Base-by-base conservation (phyloP, 53 echinoderm and acorn worm species). In the Hippasteria phrygiana region DNA sequence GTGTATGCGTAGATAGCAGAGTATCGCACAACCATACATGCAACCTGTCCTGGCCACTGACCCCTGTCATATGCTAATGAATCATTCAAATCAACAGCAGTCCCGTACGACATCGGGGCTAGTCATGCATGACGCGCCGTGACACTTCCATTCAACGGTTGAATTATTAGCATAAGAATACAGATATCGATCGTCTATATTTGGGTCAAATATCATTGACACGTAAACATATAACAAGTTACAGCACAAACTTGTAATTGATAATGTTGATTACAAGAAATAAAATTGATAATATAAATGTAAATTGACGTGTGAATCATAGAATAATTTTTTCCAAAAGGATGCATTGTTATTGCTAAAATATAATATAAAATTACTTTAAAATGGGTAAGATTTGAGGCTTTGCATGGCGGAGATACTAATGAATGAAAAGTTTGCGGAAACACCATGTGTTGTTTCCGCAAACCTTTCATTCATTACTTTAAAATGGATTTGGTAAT, bases 21-120 rank as follows among this genome's bases (percentile, higher is more conserved):
- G 8, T 51, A 51, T 51, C 51, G 51, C 51, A n/a, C n/a, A n/a
- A n/a, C n/a, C 1, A 1, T 8, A 59, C 59, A 59, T 26, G 26
- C n/a, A 24, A 3, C 5, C 59, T 8, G 59, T 31, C 48, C 33
- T 17, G 14, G 10, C 64, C 24, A 18, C 34, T 34, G 37, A 67
- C 33, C 35, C 69, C 37, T 37, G 69, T 73, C 73, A 22, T 73
- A 73, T 73, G 73, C 73, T 73, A 73, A 73, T 73, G 4, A 3
- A 35, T 67, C 36, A 17, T 5, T 16, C 16, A 10, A 27, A 26
- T 43, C 73, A 73, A 43, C 42, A 22, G 27, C 22, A 73, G 41
- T 20, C 22, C 22, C 4, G 42, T n/a, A 32, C 73, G 43, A 42
- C 43, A 73, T 43, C 22, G 43, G 24, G 1, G 73, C 42, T 43